phyloP scores from a whole-genome alignment of 2,113 vertebrate species.

The Amphilophus citrinellus region DNA sequence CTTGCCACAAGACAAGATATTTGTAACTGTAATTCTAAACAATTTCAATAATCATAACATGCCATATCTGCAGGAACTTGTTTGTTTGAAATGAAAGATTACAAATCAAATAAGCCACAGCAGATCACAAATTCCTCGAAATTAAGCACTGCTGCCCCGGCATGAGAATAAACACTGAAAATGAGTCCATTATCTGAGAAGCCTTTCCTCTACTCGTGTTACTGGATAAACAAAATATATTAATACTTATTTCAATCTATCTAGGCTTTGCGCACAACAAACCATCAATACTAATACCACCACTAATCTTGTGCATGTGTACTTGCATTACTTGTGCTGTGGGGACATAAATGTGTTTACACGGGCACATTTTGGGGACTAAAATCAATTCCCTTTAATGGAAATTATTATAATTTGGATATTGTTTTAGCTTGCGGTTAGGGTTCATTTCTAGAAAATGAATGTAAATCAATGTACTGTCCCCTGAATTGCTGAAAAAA shows the following conservation, averaged over 20 bases:
- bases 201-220: neutral
- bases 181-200: neutral
- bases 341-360: neutral
- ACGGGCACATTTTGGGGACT: neutral
- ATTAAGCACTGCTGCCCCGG: neutral
- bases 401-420: neutral
- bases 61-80: neutral
- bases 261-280: neutral
- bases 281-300: neutral
- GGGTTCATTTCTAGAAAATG: neutral
- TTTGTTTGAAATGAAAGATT: slow-evolving; percentile 18
- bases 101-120: neutral
- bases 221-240: neutral
- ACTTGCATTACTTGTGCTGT: neutral
- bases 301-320: neutral
- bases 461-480: neutral
- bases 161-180: neutral
- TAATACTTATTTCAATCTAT: neutral
- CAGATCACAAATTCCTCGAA: neutral
- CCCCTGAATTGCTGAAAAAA: neutral
- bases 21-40: neutral
- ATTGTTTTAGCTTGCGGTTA: neutral
- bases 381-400: neutral
- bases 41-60: neutral
- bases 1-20: neutral